Base-by-base conservation (phyloP, 2,797 vertebrate genomes). In the Kryptopterus vitreolus region DNA sequence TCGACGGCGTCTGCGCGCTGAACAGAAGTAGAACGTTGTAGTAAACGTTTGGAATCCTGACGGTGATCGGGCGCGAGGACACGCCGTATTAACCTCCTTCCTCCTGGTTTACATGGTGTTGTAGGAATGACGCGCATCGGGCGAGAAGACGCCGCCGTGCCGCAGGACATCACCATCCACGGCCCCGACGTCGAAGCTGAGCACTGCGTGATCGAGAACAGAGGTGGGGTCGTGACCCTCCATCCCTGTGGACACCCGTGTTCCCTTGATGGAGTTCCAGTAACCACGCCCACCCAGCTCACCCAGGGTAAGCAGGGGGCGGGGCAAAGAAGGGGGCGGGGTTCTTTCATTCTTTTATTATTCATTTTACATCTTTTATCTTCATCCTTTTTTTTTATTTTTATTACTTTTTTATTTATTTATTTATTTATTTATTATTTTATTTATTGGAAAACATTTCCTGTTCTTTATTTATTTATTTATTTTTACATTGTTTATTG, bases 201-300 rank as follows among this genome's bases (percentile, higher is more conserved):
- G 80, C 94, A 95, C 83, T 95, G 94, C 65, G 80, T 91, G 35
- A 95, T 95, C 68, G 52, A 93, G 79, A 95, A 92, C 88, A 89
- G 88, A 88, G 90, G 82, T 86, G 94, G 88, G 11, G 87, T 94
- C 26, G 88, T 95, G 84, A 95, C 90, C 53, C 88, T 95, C 62
- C 92, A 95, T 87, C 94, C 94, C 16, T 94, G 94, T 22, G 93
- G 92, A 75, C 90, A 95, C 84, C 89, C 89, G 52, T 95, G 94
- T 88, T 92, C 92, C 63, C 88, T 95, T 68, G 94, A 95, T 82
- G 93, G 94, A 72, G 90, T 91, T 13, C 91, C 92, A 48, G 86
- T 95, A 69, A 89, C 89, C 46, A 90, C 90, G 53, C 92, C 94
- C 22, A 94, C 93, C 31, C 93, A 90, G 13, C 93, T 95, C 50